Percentiles rank a stretch among this genome's conserved stretches.
These are phyloP conservation scores for Nannoperca obscura DNA, from an alignment of 2,797 vertebrate species.

Conservation along the genomic window DNA sequence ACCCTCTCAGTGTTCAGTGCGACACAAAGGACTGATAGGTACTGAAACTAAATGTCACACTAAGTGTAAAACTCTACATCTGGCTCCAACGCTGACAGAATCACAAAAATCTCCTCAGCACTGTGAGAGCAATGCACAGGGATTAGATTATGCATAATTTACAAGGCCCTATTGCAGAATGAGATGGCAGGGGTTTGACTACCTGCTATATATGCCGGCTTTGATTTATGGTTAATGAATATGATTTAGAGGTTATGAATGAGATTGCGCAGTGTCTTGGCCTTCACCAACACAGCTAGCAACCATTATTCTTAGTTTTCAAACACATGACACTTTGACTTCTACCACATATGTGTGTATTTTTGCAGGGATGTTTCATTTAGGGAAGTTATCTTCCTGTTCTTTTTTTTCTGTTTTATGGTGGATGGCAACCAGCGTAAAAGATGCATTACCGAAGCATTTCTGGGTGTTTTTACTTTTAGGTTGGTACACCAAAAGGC, in stretches of 20 bases:
- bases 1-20: conserved; percentile 16
- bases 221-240: conserved; percentile 68
- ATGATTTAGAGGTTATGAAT: conserved; percentile 42
- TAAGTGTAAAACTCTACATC: conserved; percentile 42
- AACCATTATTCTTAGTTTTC: background rate
- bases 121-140: conserved; percentile 35
- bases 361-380: background rate
- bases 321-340: background rate
- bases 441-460: too few species aligned
- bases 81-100: conserved; percentile 55
- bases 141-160: conserved; percentile 76
- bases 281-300: conserved; percentile 24
- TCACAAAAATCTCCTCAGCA: conserved; percentile 62
- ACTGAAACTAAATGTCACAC: conserved; percentile 47
- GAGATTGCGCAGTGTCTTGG: conserved; percentile 12
- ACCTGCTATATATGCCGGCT: conserved; percentile 35
- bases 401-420: too few species aligned
- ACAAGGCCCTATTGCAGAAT: conserved; percentile 47
- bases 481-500: too few species aligned
- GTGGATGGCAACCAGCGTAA: too few species aligned
- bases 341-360: background rate
- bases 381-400: background rate
- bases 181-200: conserved; percentile 36
- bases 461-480: too few species aligned
- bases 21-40: conserved; percentile 37